Evolutionary conservation across 2,888 invertebrate species (phyloP).

Genomic region (Pristionchus arcanus): DNA sequence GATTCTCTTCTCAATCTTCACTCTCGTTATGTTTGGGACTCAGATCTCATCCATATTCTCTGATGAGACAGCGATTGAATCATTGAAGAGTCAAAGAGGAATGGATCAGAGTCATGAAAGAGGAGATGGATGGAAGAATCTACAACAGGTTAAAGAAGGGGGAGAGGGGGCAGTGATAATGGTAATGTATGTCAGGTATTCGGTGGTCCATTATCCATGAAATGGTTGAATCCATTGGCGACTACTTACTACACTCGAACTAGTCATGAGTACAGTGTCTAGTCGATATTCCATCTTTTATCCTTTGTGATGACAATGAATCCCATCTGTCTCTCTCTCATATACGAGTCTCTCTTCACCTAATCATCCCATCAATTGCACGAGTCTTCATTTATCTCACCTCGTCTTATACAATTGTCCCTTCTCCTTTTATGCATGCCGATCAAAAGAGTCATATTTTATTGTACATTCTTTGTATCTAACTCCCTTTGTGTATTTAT

Average conservation of each 20-base stretch:
- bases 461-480: constrained; percentile 32
- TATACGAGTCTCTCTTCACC: constrained; percentile 7
- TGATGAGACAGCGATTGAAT: constrained; percentile 89
- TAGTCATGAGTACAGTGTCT: constrained; percentile 83
- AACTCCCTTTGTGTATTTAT: neutral
- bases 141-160: constrained; percentile 84
- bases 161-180: neutral
- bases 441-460: neutral
- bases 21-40: constrained; percentile 96
- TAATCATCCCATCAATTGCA: constrained; percentile 30
- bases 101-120: constrained; percentile 82
- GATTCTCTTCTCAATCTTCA: constrained; percentile 96
- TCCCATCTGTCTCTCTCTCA: neutral
- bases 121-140: constrained; percentile 84
- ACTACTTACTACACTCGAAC: constrained; percentile 85
- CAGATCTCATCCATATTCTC: constrained; percentile 97
- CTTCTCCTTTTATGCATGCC: neutral
- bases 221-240: constrained; percentile 96
- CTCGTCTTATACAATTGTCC: neutral
- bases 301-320: neutral
- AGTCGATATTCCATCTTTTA: neutral
- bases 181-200: constrained; percentile 84
- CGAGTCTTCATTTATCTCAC: constrained; percentile 16
- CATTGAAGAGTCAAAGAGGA: constrained; percentile 63
- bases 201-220: constrained; percentile 91